phyloP scores from a whole-genome alignment of 2,113 vertebrate species.

The Myotis yumanensis region DNA sequence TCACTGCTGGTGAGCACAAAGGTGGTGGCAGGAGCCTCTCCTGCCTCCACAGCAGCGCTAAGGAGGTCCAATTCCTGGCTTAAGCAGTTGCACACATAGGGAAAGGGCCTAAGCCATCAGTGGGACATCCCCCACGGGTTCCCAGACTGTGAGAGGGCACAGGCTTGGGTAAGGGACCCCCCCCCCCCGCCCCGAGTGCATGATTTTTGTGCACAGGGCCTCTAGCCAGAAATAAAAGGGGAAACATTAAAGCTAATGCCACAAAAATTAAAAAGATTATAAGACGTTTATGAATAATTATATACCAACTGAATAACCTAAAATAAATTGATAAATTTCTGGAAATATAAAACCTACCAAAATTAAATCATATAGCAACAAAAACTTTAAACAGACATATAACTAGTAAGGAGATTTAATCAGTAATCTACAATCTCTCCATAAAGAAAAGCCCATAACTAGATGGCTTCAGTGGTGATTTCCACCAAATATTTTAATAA shows the following conservation, averaged over 20 bases:
- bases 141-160: too few relatives aligned
- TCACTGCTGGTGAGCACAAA: too few relatives aligned
- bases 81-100: too few relatives aligned
- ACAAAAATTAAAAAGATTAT: neutral
- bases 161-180: too few relatives aligned
- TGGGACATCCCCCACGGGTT: too few relatives aligned
- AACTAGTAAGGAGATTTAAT: neutral
- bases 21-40: too few relatives aligned
- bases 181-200: rapidly evolving
- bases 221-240: neutral
- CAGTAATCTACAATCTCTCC: neutral
- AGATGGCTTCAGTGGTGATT: neutral
- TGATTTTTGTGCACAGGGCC: too few relatives aligned
- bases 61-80: too few relatives aligned
- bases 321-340: neutral
- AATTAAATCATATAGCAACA: neutral
- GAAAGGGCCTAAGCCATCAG: too few relatives aligned
- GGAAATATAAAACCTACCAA: neutral
- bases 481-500: neutral
- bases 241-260: neutral
- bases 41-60: too few relatives aligned
- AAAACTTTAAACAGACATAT: neutral
- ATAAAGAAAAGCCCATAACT: neutral
- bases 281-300: neutral
- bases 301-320: neutral